These are phyloP conservation scores for Camptogramma bilineatum DNA, from an alignment of 2,888 invertebrate species.

Conservation along the genomic window DNA sequence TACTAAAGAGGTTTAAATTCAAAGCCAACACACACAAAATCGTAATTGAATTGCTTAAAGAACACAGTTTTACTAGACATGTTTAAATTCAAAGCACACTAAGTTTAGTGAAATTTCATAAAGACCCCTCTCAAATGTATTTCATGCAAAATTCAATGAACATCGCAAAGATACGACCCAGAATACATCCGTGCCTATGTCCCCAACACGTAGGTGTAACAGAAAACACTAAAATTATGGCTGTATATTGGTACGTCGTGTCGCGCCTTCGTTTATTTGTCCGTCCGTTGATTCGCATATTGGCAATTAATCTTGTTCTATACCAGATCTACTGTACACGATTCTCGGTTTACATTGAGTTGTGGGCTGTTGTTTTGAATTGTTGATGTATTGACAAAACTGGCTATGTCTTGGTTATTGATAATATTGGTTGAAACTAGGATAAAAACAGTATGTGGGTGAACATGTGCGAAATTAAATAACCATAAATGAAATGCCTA, in stretches of 20 bases:
- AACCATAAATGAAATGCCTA: no score
- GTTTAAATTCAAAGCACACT: no score
- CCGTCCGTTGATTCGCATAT: conserved; percentile 67
- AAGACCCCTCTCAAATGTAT: no score
- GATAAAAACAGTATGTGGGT: no score
- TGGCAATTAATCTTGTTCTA: conserved; percentile 77
- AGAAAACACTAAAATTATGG: conserved; percentile 77
- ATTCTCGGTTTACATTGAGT: conserved; percentile 42
- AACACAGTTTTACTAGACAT: no score
- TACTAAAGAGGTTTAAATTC: no score
- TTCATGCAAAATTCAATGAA: not conserved
- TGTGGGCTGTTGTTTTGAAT: conserved; percentile 28
- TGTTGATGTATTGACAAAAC: conserved; percentile 29
- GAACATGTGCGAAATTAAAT: no score
- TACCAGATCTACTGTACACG: conserved; percentile 46
- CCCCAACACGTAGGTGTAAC: conserved; percentile 74
- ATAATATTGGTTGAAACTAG: no score
- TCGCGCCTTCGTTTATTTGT: conserved; percentile 69
- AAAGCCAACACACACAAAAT: no score
- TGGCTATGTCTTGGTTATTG: conserved; percentile 15
- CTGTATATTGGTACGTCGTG: conserved; percentile 76
- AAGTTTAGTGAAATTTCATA: no score
- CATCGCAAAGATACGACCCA: conserved; percentile 31
- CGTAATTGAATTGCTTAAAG: no score
- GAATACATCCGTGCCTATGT: conserved; percentile 58